Conservation (phyloP, 2,113 vertebrate species). For the Platycercus adscitus region DNA sequence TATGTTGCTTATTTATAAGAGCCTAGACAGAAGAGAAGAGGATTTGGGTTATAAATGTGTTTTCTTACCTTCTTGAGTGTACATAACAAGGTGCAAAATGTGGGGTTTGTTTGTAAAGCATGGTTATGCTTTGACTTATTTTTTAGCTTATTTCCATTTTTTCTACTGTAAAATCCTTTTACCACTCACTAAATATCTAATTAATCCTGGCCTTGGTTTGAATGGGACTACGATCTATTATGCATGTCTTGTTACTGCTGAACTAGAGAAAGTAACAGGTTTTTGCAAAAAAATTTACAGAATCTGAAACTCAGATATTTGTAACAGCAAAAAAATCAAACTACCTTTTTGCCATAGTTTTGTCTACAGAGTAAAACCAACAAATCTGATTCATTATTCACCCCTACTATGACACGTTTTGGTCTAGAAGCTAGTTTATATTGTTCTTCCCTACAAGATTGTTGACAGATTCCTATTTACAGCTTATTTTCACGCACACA, state of each 20-base stretch:
- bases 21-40: background rate
- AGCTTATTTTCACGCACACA: background rate
- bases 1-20: background rate
- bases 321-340: constrained; percentile 12
- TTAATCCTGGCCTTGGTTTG: constrained; percentile 7
- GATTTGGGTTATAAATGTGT: background rate
- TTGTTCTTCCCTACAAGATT: background rate
- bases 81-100: background rate
- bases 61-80: background rate
- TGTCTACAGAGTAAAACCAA: constrained; percentile 17
- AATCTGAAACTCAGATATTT: background rate
- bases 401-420: background rate
- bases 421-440: background rate
- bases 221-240: constrained; percentile 44
- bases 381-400: constrained; percentile 50
- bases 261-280: constrained; percentile 21
- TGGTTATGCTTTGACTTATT: background rate
- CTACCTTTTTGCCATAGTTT: constrained; percentile 37
- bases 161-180: background rate
- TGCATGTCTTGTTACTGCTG: constrained; percentile 34
- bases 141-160: background rate
- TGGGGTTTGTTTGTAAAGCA: background rate
- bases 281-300: background rate
- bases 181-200: background rate
- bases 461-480: constrained; percentile 18